Base-by-base conservation (phyloP, 1,140 invertebrate species). In the Metopolophium dirhodum region DNA sequence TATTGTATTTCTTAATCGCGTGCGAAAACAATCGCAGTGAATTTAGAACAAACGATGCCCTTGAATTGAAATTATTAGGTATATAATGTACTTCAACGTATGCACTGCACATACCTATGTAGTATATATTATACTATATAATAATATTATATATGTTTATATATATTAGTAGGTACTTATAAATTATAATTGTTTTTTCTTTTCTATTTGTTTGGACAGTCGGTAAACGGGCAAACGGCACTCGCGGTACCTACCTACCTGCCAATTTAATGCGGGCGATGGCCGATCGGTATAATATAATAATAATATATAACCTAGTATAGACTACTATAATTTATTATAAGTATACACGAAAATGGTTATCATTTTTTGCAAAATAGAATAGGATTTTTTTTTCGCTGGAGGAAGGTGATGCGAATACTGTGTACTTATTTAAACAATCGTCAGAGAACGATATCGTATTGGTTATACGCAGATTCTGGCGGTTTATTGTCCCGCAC, bases 1-100 rank as follows among this genome's bases (percentile, higher is more conserved):
- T 61, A 61, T 68, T 68, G 30, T 68, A 51, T 30, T 77, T 77
- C n/a, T n/a, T 77, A 77, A 77, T 77, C 61, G 30, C 61, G 30
- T 77, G 61, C 30, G 14, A n/a, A 77, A 77, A 77, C 61, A 77
- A 77, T 77, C 30, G 61, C 61, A 77, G 61, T 77, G 61, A 77
- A 77, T 77, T 77, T 77, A 77, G 61, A 77, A 77, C 61, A 77
- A 77, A 77, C 30, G 61, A 77, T 77, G 61, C n/a, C 61, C 61
- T 77, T 77, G 61, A n/a, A n/a, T 77, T 77, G 14, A 77, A n/a
- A 77, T 77, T 77, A 77, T 77, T 77, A 77, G 30, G 61, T 35
- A 77, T 18, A 68, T 77, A 77, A 68, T 68, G n/a, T 18, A 68
- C 4, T 68, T 18, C 4, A n/a, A 7, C 4, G 23, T 77, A 18